Base-by-base conservation (phyloP, 2,797 vertebrate species). In the Merluccius polli region DNA sequence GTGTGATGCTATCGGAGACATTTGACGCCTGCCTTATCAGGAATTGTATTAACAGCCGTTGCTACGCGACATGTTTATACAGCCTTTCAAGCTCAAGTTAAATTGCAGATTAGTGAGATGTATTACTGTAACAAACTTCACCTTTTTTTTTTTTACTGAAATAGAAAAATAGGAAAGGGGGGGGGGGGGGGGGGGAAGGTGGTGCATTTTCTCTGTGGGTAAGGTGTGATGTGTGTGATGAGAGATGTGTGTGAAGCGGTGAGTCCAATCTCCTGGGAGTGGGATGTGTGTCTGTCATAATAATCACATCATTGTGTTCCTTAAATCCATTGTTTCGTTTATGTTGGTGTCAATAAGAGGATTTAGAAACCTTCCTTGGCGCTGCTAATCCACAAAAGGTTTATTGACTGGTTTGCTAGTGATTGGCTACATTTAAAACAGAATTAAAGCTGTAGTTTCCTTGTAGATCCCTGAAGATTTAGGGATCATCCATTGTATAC, bases 11-110 rank as follows among this genome's bases (percentile, higher is more conserved):
- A 91, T 91, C 91, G 3, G 38, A 88, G 78, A 84, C 82, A 82
- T 89, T 87, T 88, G 79, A 87, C 89, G 87, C 83, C 79, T 79
- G 84, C 74, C 85, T 89, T 83, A 88, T 89, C 85, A 81, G 33
- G 67, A 75, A 79, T 74, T 72, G 69, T 79, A 82, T 84, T 87
- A 90, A 82, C 87, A 84, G 87, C 88, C 86, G 88, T 89, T 24
- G 52, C 52, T 59, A 24, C 52, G 52, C 24, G n/a, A 83, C 76
- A 71, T 1, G 3, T 85, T 89, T 72, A 86, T 86, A 89, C n/a
- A 16, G 84, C 85, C 83, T 88, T 87, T 90, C 79, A 88, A 86
- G 83, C 86, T n/a, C 79, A 79, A 87, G 74, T 84, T 79, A 83
- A 8, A 74, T 86, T 77, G 85, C 75, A 85, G 87, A 88, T 90